Conservation (phyloP, 2,888 invertebrate genomes). For the Agrypnus murinus region DNA sequence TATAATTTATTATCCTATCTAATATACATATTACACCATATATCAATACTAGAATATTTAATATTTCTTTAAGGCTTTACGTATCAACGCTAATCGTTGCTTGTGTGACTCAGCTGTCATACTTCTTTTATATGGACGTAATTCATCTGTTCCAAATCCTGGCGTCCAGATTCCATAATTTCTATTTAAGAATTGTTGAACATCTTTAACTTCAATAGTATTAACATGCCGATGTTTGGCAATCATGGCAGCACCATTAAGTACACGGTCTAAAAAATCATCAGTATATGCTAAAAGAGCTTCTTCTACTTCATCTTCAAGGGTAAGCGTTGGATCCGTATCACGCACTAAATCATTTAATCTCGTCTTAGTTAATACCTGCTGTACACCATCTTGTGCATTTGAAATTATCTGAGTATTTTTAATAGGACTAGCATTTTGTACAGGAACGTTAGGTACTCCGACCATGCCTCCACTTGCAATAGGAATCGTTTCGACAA, state of each 20-base stretch:
- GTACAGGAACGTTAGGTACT: constrained; percentile 60
- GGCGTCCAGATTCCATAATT: constrained; percentile 99
- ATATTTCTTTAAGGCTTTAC: constrained; percentile 93
- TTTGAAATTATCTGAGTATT: constrained; percentile 38
- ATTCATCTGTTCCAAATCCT: constrained; percentile 96
- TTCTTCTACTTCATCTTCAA: constrained; percentile 98
- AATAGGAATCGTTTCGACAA: constrained; percentile 63
- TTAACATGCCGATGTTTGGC: constrained; percentile 94
- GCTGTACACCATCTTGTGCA: constrained; percentile 41
- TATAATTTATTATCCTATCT: too few species aligned
- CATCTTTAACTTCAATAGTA: constrained; percentile 94
- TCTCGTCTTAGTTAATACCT: constrained; percentile 88
- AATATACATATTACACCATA: too few species aligned
- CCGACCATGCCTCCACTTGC: constrained; percentile 59
- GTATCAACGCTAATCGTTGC: constrained; percentile 91
- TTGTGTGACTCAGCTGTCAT: constrained; percentile 96
- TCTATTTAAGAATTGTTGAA: constrained; percentile 92
- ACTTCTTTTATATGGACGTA: constrained; percentile 93
- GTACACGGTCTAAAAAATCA: constrained; percentile 94
- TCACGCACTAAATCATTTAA: constrained; percentile 94
- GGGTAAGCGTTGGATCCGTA: constrained; percentile 95
- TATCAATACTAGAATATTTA: too few species aligned
- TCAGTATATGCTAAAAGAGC: constrained; percentile 93
- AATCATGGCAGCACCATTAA: constrained; percentile 90
- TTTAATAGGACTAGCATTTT: constrained; percentile 58